Evolutionary conservation across 1,140 invertebrate genomes (phyloP).

Genomic region (Lasioglossum baleicum): DNA sequence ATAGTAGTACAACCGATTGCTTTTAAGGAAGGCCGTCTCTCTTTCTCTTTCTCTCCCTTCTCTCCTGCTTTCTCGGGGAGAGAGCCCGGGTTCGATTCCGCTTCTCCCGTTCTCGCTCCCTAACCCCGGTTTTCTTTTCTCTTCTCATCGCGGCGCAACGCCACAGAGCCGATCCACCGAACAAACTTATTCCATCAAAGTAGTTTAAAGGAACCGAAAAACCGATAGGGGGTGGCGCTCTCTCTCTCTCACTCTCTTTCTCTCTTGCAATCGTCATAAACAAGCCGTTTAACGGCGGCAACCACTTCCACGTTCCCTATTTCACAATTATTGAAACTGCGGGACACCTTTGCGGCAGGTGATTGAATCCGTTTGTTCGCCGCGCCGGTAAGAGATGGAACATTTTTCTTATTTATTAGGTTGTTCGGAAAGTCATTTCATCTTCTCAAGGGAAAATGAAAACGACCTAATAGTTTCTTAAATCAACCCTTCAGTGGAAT

Average conservation of each 20-base stretch:
- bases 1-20: conserved; percentile 74
- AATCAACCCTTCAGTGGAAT: too few relatives aligned
- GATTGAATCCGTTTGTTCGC: too few relatives aligned
- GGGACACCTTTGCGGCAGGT: too few relatives aligned
- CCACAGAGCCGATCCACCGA: neutral
- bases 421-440: too few relatives aligned
- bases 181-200: conserved; percentile 26
- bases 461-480: too few relatives aligned
- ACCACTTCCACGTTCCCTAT: too few relatives aligned
- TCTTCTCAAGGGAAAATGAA: too few relatives aligned
- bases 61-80: neutral
- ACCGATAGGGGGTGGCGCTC: neutral
- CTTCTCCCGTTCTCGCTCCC: neutral
- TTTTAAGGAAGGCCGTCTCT: conserved; percentile 73
- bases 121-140: conserved; percentile 2
- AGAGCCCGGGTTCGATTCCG: conserved; percentile 27
- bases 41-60: neutral
- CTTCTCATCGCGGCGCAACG: conserved; percentile 9
- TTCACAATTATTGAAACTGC: too few relatives aligned
- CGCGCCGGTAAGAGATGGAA: too few relatives aligned
- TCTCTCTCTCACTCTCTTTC: too few relatives aligned
- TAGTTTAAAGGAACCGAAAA: neutral
- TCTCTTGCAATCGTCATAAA: neutral
- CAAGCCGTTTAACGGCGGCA: neutral
- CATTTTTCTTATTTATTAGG: too few relatives aligned